These are phyloP conservation scores for Lagodon rhomboides DNA, from an alignment of 2,797 vertebrate species.

Conservation along the genomic window DNA sequence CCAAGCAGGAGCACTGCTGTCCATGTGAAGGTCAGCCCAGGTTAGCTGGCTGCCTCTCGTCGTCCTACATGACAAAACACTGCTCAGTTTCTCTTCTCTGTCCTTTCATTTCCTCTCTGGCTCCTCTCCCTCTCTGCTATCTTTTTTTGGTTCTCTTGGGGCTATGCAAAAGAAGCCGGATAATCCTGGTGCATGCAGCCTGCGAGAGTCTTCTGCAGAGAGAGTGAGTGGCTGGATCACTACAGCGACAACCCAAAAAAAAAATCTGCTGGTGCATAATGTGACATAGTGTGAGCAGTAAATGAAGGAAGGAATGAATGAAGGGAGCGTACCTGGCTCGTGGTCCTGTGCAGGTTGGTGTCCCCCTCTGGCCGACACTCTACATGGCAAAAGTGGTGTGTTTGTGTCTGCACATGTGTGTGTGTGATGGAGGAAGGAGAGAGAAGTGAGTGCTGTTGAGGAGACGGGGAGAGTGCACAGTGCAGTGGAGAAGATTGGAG, in stretches of 20 bases:
- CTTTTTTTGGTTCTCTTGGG: constrained; percentile 63
- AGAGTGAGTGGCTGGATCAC: constrained; percentile 59
- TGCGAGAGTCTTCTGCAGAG: constrained; percentile 69
- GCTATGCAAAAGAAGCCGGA: constrained; percentile 75
- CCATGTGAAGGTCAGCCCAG: constrained; percentile 66
- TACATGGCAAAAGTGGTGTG: constrained; percentile 73
- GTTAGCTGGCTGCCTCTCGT: constrained; percentile 35
- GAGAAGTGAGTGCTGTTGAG: constrained; percentile 59
- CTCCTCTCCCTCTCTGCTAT: constrained; percentile 46
- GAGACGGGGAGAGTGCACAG: constrained; percentile 67
- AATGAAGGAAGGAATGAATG: constrained; percentile 25
- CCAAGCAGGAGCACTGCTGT: constrained; percentile 3
- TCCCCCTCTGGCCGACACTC: constrained; percentile 67
- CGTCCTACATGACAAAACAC: constrained; percentile 45
- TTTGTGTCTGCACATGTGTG: constrained; percentile 47
- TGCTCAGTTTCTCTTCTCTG: constrained; percentile 43
- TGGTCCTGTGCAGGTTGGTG: constrained; percentile 72
- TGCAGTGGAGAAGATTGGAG: constrained; percentile 73
- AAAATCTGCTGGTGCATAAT: constrained; percentile 49
- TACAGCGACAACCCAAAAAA: constrained; percentile 44
- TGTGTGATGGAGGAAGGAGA: constrained; percentile 41
- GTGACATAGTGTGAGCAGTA: constrained; percentile 43
- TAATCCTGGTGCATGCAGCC: constrained; percentile 80
- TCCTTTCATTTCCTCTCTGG: neutral
- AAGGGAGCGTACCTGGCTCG: constrained; percentile 74